Percentiles rank a stretch among this genome's conserved stretches.
Evolutionary conservation across 1,140 invertebrate species (phyloP).

Genomic region (Campodea augens): DNA sequence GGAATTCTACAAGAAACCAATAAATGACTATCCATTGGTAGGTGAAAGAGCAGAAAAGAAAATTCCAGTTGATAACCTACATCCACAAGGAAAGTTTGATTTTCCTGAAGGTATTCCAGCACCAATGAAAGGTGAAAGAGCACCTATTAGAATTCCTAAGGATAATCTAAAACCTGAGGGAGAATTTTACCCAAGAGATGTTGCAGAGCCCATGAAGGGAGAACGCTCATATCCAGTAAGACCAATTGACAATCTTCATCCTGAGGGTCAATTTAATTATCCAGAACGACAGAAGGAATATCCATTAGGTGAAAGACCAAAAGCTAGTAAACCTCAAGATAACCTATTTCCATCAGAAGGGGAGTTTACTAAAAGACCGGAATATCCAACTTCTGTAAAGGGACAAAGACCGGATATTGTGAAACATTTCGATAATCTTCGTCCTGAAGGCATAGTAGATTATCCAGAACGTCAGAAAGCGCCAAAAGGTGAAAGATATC

Average conservation of each 20-base stretch:
- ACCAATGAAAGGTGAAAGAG: conserved; percentile 10
- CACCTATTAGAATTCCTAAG: conserved; percentile 19
- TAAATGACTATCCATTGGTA: conserved; percentile 18
- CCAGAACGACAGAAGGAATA: no score
- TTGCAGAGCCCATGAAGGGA: conserved; percentile 13
- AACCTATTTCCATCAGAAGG: no score
- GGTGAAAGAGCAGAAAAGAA: conserved; percentile 12
- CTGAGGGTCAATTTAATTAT: no score
- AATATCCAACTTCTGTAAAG: no score
- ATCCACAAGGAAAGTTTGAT: conserved; percentile 21
- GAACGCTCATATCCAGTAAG: conserved; percentile 14
- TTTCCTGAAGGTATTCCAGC: conserved; percentile 14
- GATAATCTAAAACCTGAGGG: conserved; percentile 34
- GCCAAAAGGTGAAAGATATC: no score
- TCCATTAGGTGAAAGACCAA: no score
- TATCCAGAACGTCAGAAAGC: no score
- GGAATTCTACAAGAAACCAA: conserved; percentile 27
- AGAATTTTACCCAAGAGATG: conserved; percentile 29
- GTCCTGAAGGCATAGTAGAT: no score
- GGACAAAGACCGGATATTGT: no score
- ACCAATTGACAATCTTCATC: conserved; percentile 36
- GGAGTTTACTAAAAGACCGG: no score
- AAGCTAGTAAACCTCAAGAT: no score
- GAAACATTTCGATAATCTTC: no score
- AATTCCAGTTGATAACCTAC: conserved; percentile 15